A percentile compares a stretch with the other conserved stretches of the same genome.
Evolutionary conservation across 2,113 vertebrate genomes (phyloP).

Genomic region (Strigops habroptila): DNA sequence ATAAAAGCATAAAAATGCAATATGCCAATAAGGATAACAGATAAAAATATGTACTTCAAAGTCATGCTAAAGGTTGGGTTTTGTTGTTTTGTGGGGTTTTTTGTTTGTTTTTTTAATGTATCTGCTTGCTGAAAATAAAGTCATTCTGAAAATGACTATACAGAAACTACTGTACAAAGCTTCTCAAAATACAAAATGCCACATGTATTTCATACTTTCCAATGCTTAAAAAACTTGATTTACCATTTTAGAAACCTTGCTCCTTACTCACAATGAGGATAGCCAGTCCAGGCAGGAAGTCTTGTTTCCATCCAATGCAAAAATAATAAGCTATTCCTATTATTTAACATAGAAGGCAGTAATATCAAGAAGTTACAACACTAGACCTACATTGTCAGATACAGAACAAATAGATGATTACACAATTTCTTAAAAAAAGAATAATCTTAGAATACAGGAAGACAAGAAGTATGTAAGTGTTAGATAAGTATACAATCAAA

Average conservation of each 20-base stretch:
- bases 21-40: background rate
- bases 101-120: background rate
- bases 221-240: background rate
- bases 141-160: background rate
- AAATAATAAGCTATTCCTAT: background rate
- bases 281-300: background rate
- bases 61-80: background rate
- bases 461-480: background rate
- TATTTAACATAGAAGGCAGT: background rate
- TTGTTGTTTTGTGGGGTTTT: background rate
- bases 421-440: background rate
- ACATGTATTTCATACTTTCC: background rate
- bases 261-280: background rate
- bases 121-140: background rate
- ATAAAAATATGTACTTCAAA: background rate
- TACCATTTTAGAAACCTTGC: background rate
- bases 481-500: background rate
- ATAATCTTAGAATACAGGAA: background rate
- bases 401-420: rapidly evolving
- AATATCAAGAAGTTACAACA: background rate
- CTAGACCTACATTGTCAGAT: background rate
- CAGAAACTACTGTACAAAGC: background rate
- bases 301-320: background rate
- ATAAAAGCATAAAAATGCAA: background rate
- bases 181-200: background rate